Percentiles rank a stretch among this genome's conserved stretches.
phyloP scores from a whole-genome alignment of 2,888 invertebrate species.

The Pristionchus entomophagus region DNA sequence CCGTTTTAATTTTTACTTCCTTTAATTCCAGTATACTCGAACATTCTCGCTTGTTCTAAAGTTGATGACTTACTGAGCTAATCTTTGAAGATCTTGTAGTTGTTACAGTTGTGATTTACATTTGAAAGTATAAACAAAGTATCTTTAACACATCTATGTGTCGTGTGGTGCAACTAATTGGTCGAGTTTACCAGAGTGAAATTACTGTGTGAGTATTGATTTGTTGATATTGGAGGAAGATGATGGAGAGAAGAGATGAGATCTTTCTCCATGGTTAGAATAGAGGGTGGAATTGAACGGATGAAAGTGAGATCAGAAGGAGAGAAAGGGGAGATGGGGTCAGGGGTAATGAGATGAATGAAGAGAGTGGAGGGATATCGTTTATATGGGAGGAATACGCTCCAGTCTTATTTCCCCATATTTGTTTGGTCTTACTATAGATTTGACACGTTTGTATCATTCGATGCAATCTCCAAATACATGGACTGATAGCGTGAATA shows the following conservation, averaged over 20 bases:
- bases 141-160: not conserved
- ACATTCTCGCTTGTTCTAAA: constrained; percentile 11
- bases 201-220: not conserved
- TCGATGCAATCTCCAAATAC: not conserved
- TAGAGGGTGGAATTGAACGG: not conserved
- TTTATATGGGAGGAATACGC: not conserved
- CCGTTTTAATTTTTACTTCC: not conserved
- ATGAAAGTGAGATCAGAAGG: constrained; percentile 25
- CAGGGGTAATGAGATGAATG: not conserved
- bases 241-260: not conserved
- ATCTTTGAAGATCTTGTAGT: constrained; percentile 26
- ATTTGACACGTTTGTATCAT: not conserved
- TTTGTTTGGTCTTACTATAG: not conserved
- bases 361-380: not conserved
- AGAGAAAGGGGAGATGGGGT: constrained; percentile 4
- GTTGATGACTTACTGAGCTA: constrained; percentile 30
- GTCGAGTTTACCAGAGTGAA: not conserved
- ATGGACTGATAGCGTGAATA: constrained; percentile 11
- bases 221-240: not conserved
- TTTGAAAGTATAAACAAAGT: constrained; percentile 7
- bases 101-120: constrained; percentile 14
- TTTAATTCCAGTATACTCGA: not conserved
- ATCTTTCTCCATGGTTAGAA: not conserved
- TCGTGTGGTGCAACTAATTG: not conserved
- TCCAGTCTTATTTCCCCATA: not conserved